Evolutionary conservation across 2,113 vertebrate species (phyloP), one percentile per base, ranked within the genome.

Genomic region (Corvus moneduloides): DNA sequence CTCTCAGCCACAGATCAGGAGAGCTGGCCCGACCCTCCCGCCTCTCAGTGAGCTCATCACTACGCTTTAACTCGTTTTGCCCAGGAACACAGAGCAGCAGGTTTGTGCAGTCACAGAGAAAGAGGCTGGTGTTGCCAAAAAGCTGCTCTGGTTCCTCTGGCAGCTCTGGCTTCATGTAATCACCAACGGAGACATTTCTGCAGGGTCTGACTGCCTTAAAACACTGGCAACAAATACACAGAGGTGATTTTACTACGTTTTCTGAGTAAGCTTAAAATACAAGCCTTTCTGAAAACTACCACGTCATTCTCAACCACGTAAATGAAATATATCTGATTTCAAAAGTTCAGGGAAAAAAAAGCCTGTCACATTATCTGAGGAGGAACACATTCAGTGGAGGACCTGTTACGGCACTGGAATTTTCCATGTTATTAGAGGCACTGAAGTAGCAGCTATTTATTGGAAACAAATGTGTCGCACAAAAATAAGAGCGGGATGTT

Each of bases 301-400:
- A 2, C 0, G 2, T 8, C 37, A 1, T 10, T 37, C 39, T 41
- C 11, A 2, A 2, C 13, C 14, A 2, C 0, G 18, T 27, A 30
- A 71, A 93, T 71, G 22, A 71, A 74, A 66, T 12, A 10, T 0
- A 61, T 32, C 35, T 8, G 3, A 69, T 30, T n/a, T 39, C 26
- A 16, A 16, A 1, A 28, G 18, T 13, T 20, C 32, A 18, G 9
- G 32, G 44, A 26, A 51, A 1, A 26, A 33, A 35, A 49, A 17
- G 12, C 37, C 54, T 19, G 19, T 26, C 46, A 3, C 26, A 2
- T 18, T 16, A 37, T 43, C 56, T 20, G 32, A 73, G 66, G 66
- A 48, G 66, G 62, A 52, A 46, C 37, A 22, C 26, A 24, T n/a
- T 37, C 51, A 80, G 17, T 5, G 41, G 44, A 17, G 58, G 75